Conservation (phyloP, 2,797 vertebrate species). For the Pangasius sanitwongsei region DNA sequence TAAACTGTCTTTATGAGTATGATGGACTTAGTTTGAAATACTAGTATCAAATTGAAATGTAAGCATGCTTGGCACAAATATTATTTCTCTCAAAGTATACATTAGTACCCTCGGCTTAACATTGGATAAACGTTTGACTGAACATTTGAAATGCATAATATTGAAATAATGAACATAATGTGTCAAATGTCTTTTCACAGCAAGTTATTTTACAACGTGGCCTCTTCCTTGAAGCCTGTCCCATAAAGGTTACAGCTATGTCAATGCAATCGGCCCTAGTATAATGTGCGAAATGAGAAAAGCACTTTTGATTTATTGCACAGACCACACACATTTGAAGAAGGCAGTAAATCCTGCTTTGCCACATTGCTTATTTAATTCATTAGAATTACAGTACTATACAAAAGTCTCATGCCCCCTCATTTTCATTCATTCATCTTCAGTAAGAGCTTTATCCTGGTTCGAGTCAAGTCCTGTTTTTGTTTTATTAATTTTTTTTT, state of each 20-base stretch:
- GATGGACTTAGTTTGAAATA: neutral
- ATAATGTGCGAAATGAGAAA: neutral
- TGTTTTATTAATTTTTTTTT: neutral
- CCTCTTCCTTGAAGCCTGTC: neutral
- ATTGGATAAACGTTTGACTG: neutral
- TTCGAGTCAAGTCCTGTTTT: neutral
- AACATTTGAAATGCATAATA: neutral
- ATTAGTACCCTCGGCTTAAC: neutral
- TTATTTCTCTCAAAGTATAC: neutral
- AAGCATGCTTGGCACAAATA: neutral
- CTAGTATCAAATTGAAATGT: neutral
- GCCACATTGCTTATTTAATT: neutral
- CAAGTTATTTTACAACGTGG: neutral
- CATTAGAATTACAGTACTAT: neutral
- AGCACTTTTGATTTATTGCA: slow-evolving; percentile 2
- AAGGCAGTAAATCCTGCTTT: neutral
- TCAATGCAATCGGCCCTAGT: slow-evolving; percentile 10
- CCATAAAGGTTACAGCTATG: neutral
- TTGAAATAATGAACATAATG: neutral
- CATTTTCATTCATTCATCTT: slow-evolving; percentile 4
- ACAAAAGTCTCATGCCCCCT: neutral
- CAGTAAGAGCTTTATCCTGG: neutral
- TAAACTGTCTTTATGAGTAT: neutral
- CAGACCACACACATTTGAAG: neutral
- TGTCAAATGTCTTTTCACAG: neutral